Base-by-base conservation (phyloP, 2,113 vertebrate species). In the Neodontobutis hainanensis region DNA sequence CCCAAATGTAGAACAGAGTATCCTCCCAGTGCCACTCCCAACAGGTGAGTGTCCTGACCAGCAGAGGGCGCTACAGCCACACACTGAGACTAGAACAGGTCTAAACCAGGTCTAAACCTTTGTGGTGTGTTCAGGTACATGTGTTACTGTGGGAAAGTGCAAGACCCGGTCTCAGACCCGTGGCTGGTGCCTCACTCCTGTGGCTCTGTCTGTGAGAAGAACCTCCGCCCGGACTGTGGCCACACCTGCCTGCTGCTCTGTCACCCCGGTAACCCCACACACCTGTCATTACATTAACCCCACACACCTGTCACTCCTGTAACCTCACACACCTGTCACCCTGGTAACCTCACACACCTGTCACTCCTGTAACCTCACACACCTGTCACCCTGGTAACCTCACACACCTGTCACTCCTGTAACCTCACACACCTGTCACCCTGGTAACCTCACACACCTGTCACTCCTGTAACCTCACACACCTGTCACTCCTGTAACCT, bases 161-260 rank as follows among this genome's bases (percentile, higher is more conserved):
- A 94, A 86, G 96, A 99, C 71, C 97, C 97, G 32, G 62, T 92
- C 0, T 61, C 94, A 34, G 96, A 99, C 47, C 97, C 97, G 0
- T 99, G 97, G 97, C 90, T 99, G 55, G 94, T 96, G 38, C 97
- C 97, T 83, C 97, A 99, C 87, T 98, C 97, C 5, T 99, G 97
- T n/a, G 97, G 97, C 57, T 93, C 95, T 66, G 87, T 97, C 61
- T 99, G 97, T 85, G 95, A 96, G 82, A 94, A 88, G 62, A 92
- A 94, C 44, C 94, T 96, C 79, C 95, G 88, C 67, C 97, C 96
- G 45, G 14, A 90, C 58, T 99, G 97, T 91, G 97, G 97, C 58
- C 97, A 99, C 88, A 94, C 90, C 69, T 99, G 97, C 77, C 90
- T 99, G 77, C 94, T 99, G 19, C 94, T 99, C 32, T 99, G 97